Evolutionary conservation across 2,888 invertebrate genomes (phyloP).

Genomic region (Junonia oenone): DNA sequence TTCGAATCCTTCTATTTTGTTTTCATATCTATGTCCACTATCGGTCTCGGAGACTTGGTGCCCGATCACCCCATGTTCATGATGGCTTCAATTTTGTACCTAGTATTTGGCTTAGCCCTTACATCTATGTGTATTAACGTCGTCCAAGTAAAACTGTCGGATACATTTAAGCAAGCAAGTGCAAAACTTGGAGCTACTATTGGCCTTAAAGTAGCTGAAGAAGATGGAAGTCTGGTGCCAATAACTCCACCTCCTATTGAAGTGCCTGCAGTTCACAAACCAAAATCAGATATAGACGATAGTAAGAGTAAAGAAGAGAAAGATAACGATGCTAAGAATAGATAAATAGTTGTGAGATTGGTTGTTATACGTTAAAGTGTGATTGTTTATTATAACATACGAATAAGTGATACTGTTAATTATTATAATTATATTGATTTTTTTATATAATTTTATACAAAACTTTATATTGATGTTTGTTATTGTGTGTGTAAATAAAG

Average conservation of each 20-base stretch:
- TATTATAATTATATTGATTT: constrained; percentile 16
- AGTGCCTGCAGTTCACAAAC: constrained; percentile 63
- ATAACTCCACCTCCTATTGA: constrained; percentile 65
- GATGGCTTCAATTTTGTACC: constrained; percentile 94
- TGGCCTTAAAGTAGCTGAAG: constrained; percentile 85
- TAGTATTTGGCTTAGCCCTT: constrained; percentile 95
- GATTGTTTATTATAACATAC: constrained; percentile 12
- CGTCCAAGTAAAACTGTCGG: constrained; percentile 89
- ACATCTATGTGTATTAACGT: constrained; percentile 99
- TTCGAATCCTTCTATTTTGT: constrained; percentile 98
- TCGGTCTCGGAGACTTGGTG: constrained; percentile 96
- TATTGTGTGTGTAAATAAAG: constrained; percentile 57
- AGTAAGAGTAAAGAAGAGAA: constrained; percentile 45
- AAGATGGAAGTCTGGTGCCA: constrained; percentile 79
- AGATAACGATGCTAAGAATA: constrained; percentile 51
- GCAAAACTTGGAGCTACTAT: constrained; percentile 92
- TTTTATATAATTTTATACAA: constrained; percentile 20
- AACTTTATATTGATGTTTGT: constrained; percentile 39
- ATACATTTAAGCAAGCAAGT: constrained; percentile 91
- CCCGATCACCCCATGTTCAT: constrained; percentile 93
- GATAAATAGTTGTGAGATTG: constrained; percentile 36
- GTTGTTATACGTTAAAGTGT: constrained; percentile 15
- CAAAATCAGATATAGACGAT: constrained; percentile 40
- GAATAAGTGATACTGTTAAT: constrained; percentile 23
- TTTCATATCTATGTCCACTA: constrained; percentile 97